Base-by-base conservation (phyloP, 2,797 vertebrate genomes). In the Limosa lapponica region DNA sequence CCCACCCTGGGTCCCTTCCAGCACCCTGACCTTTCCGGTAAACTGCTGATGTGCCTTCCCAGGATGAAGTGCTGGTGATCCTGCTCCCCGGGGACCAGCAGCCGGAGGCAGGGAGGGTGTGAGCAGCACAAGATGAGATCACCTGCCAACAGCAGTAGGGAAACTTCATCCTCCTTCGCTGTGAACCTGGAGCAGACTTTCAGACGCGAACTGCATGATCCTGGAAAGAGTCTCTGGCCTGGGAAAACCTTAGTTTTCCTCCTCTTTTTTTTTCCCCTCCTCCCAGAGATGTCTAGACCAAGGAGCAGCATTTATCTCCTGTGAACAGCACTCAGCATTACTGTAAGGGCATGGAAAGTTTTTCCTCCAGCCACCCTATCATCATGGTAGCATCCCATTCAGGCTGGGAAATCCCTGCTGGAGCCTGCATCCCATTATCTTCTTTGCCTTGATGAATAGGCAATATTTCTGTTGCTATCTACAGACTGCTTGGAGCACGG, bases 71-170 rank as follows among this genome's bases (percentile, higher is more conserved):
- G 85, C 77, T 90, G 88, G 64, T 87, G 92, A 94, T 93, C 65
- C 82, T 85, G 70, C 81, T 89, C 95, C 75, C 17, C 0, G 8
- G 54, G 74, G 72, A 57, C 58, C 46, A 49, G 84, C 88, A 66
- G 97, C 96, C 52, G 37, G 77, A 86, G 92, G 94, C 91, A 93
- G 90, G 64, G 73, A 88, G 93, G 84, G 90, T 64, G 91, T 95
- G 94, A 95, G 46, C 69, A 67, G 23, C 96, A 58, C 97, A 95
- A 95, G 93, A 88, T 97, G 96, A 96, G 91, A 89, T 97, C 96
- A 92, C 82, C 89, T 96, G 96, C 96, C 95, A 97, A 19, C 87
- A 90, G 71, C 95, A 93, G 75, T 73, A 84, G 87, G 91, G 94
- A 92, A 94, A 78, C 86, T 83, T 79, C 93, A 87, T 90, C 93